These are phyloP conservation scores for Drosophila stalkeri DNA, from an alignment of 2,888 invertebrate species.

Conservation along the genomic window DNA sequence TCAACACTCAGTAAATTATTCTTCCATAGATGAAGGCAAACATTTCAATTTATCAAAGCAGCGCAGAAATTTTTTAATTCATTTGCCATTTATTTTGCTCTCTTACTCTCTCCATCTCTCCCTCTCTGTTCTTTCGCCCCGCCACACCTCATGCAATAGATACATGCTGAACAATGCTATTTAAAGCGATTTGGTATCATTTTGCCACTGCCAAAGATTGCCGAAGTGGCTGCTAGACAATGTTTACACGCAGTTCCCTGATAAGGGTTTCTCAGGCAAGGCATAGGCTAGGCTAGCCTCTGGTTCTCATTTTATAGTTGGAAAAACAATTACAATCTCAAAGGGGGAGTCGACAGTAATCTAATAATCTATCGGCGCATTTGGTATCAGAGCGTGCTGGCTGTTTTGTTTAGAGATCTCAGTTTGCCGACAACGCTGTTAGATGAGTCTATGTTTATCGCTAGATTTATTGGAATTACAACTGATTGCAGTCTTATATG, in stretches of 20 bases:
- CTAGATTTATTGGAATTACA: conserved; percentile 33
- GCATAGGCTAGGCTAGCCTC: neutral
- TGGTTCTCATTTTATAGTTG: neutral
- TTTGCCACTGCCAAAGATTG: conserved; percentile 41
- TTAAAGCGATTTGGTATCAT: conserved; percentile 68
- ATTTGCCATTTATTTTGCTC: conserved; percentile 49
- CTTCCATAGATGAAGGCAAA: conserved; percentile 11
- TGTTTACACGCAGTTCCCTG: conserved; percentile 55
- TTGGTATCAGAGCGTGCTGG: conserved; percentile 15
- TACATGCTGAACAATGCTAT: conserved; percentile 61
- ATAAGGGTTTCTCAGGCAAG: conserved; percentile 41
- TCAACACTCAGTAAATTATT: conserved; percentile 2
- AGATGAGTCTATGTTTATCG: conserved; percentile 35
- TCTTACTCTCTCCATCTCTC: neutral
- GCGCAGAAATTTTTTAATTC: conserved; percentile 45
- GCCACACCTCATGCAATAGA: conserved; percentile 27
- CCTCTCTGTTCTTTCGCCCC: neutral
- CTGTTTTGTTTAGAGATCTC: conserved; percentile 38
- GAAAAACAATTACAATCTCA: conserved; percentile 27
- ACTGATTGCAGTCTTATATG: conserved; percentile 11
- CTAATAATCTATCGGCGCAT: conserved; percentile 19
- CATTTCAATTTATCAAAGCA: conserved; percentile 45
- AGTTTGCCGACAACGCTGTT: conserved; percentile 24
- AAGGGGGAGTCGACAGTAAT: conserved; percentile 24
- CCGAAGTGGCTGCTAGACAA: conserved; percentile 29